A percentile compares a stretch with the other conserved stretches of the same genome.
Conservation (phyloP, 2,113 vertebrate genomes). For the Limanda limanda region DNA sequence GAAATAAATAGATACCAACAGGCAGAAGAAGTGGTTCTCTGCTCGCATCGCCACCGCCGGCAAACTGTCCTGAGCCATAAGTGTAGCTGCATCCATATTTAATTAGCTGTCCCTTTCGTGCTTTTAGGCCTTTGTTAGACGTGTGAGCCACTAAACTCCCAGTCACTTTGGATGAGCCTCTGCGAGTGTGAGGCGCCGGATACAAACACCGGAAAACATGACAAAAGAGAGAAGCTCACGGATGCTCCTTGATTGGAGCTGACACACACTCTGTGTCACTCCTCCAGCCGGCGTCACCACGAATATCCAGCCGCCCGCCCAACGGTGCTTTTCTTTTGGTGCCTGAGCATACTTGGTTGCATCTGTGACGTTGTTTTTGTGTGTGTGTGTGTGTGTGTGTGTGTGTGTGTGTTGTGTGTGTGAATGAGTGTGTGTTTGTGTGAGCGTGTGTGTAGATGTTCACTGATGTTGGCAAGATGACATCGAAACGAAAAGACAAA, state of each 20-base stretch:
- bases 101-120: constrained; percentile 48
- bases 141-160: constrained; percentile 32
- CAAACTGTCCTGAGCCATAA: constrained; percentile 44
- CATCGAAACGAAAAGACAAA: constrained; percentile 17
- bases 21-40: constrained; percentile 13
- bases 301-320: constrained; percentile 15
- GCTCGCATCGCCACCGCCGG: constrained; percentile 19
- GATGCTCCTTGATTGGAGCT: constrained; percentile 45
- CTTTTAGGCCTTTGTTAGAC: constrained; percentile 40
- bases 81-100: constrained; percentile 56
- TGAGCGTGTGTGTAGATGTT: constrained; percentile 5
- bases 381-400: not conserved
- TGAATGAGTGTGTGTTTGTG: constrained; percentile 3
- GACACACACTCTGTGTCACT: constrained; percentile 52
- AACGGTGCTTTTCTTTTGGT: not conserved
- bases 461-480: constrained; percentile 8
- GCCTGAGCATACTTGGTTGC: not conserved
- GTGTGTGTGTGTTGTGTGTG: not conserved
- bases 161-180: constrained; percentile 57
- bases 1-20: not conserved
- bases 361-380: not conserved
- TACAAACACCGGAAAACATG: constrained; percentile 51
- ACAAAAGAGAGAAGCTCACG: constrained; percentile 29
- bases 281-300: constrained; percentile 26
- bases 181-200: constrained; percentile 36